Evolutionary conservation across 2,888 invertebrate species (phyloP).

Genomic region (Diarsia rubi): DNA sequence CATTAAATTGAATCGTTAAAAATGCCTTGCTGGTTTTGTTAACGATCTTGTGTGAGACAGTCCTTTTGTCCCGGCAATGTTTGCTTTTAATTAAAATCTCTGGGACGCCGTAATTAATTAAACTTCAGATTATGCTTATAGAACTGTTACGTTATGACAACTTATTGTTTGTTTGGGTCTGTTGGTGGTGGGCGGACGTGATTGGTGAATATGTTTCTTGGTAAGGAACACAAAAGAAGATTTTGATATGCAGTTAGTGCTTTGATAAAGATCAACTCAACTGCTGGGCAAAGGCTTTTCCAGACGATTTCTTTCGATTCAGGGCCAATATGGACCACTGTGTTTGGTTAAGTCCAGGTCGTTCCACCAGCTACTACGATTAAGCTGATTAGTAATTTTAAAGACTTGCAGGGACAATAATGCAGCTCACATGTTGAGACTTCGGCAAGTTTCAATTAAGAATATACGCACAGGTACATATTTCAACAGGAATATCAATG

Average conservation of each 20-base stretch:
- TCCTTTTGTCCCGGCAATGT: slow-evolving; percentile 70
- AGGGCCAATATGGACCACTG: background rate
- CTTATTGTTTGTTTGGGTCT: slow-evolving; percentile 59
- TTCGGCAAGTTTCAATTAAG: background rate
- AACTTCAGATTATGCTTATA: slow-evolving; percentile 57
- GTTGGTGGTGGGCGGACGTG: slow-evolving; percentile 1
- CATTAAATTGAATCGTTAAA: slow-evolving; percentile 65
- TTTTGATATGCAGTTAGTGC: background rate
- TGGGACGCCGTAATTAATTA: slow-evolving; percentile 60
- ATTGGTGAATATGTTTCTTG: slow-evolving; percentile 14
- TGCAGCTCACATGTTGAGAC: too few relatives aligned
- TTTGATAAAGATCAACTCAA: background rate
- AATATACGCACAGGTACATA: background rate
- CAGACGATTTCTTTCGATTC: background rate
- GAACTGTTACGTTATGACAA: slow-evolving; percentile 60
- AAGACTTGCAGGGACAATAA: background rate
- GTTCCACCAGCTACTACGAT: background rate
- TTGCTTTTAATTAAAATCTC: slow-evolving; percentile 80
- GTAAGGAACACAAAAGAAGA: background rate
- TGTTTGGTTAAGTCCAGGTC: background rate
- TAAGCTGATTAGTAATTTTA: background rate
- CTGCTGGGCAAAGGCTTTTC: background rate
- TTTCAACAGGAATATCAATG: background rate
- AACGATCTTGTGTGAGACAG: slow-evolving; percentile 56
- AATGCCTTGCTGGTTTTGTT: slow-evolving; percentile 54